Conservation (phyloP, 2,888 invertebrate genomes). For the Lingula anatina region DNA sequence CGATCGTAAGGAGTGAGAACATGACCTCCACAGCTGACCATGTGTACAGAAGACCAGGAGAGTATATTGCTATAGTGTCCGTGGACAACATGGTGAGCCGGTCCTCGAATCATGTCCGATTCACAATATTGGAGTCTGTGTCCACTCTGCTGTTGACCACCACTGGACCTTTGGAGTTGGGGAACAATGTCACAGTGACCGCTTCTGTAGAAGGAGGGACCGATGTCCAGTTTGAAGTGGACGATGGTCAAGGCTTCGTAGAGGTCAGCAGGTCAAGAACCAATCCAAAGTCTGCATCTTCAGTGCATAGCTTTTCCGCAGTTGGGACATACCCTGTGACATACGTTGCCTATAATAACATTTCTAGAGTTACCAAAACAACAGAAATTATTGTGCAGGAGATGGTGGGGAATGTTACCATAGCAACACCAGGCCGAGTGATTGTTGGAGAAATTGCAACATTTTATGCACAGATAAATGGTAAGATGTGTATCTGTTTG, state of each 20-base stretch:
- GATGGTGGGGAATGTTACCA: slow-evolving; percentile 5
- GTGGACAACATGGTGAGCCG: too few relatives aligned
- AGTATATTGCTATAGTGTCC: too few relatives aligned
- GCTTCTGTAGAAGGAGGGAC: slow-evolving; percentile 1
- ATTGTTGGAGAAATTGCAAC: neutral
- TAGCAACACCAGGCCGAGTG: neutral
- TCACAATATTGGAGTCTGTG: too few relatives aligned
- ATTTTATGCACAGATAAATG: neutral
- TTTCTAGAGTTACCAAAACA: slow-evolving; percentile 19
- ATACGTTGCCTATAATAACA: slow-evolving; percentile 26
- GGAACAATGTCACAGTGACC: neutral
- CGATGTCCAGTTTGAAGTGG: slow-evolving; percentile 14
- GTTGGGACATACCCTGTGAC: slow-evolving; percentile 20
- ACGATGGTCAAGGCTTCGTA: too few relatives aligned
- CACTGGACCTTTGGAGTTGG: neutral
- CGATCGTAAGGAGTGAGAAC: too few relatives aligned
- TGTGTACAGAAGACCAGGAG: too few relatives aligned
- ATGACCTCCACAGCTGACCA: too few relatives aligned
- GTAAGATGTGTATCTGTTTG: too few relatives aligned
- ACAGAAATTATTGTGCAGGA: slow-evolving; percentile 21
- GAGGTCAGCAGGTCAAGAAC: slow-evolving; percentile 3
- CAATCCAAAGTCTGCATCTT: too few relatives aligned
- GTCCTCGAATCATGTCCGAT: too few relatives aligned
- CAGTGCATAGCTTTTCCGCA: slow-evolving; percentile 10
- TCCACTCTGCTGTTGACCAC: neutral